Evolutionary conservation across 1,140 invertebrate genomes (phyloP).

Genomic region (Geopemphigus sp.): DNA sequence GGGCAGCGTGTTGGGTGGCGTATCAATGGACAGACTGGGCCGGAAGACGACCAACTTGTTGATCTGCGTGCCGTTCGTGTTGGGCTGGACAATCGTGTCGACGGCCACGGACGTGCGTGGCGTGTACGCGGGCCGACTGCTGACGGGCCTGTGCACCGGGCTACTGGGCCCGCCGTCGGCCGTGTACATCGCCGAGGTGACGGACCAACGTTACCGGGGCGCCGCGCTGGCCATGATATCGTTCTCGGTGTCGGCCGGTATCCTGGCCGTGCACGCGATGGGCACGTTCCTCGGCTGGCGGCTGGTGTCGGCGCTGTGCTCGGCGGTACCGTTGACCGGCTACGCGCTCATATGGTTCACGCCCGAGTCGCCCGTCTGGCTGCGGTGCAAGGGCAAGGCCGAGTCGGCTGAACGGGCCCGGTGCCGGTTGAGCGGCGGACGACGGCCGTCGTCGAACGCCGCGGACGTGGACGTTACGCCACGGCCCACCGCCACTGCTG

Average conservation of each 20-base stretch:
- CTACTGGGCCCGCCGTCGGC: conserved; percentile 58
- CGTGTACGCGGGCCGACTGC: conserved; percentile 65
- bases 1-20: conserved; percentile 62
- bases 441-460: conserved; percentile 56
- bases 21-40: conserved; percentile 67
- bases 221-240: conserved; percentile 61
- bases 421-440: background rate
- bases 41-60: conserved; percentile 64
- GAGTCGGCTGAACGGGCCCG: background rate
- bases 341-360: conserved; percentile 59
- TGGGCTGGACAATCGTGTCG: conserved; percentile 68
- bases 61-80: conserved; percentile 62
- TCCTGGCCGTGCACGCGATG: conserved; percentile 61
- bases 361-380: conserved; percentile 73
- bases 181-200: conserved; percentile 57
- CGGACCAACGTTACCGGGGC: conserved; percentile 57
- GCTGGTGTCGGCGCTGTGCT: conserved; percentile 60
- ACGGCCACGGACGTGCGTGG: conserved; percentile 58
- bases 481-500: conserved; percentile 58
- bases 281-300: conserved; percentile 64
- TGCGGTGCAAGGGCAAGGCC: conserved; percentile 59
- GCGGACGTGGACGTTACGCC: too few relatives aligned
- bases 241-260: conserved; percentile 60
- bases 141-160: conserved; percentile 64
- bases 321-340: conserved; percentile 58